A percentile compares a stretch with the other conserved stretches of the same genome.
Conservation (phyloP, 2,797 vertebrate species). For the Heteromormyrus szaboi region DNA sequence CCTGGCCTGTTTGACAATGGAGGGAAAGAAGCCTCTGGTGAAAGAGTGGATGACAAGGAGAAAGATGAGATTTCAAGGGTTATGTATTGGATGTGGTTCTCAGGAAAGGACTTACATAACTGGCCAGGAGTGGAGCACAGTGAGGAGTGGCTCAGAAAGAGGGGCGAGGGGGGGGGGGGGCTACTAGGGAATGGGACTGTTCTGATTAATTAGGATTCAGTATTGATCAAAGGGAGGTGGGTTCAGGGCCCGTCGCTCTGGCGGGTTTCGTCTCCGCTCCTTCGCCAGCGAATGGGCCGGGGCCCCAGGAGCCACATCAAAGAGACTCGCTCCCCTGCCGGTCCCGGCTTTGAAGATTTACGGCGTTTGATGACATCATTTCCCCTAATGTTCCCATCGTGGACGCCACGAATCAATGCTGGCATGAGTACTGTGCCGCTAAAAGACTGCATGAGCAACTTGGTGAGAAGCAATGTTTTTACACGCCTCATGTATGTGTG, state of each 20-base stretch:
- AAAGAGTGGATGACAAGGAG: neutral
- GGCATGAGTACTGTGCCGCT: slow-evolving; percentile 39
- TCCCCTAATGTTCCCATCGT: slow-evolving; percentile 42
- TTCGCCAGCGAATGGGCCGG: slow-evolving; percentile 47
- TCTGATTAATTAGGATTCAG: slow-evolving; percentile 57
- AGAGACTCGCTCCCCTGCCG: slow-evolving; percentile 42
- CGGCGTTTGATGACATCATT: slow-evolving; percentile 61
- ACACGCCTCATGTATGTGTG: neutral
- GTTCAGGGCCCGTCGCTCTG: slow-evolving; percentile 50
- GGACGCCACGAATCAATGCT: slow-evolving; percentile 45
- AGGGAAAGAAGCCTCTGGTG: neutral
- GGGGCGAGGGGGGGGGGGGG: slow-evolving; percentile 28
- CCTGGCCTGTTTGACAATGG: neutral
- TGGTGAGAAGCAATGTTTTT: neutral
- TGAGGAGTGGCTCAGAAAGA: slow-evolving; percentile 24
- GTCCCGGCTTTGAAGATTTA: slow-evolving; percentile 54
- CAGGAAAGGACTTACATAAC: neutral
- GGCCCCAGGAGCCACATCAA: slow-evolving; percentile 57
- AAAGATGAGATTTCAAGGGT: neutral
- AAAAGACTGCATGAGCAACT: neutral
- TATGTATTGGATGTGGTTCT: neutral
- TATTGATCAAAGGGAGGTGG: slow-evolving; percentile 60
- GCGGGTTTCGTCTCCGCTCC: slow-evolving; percentile 53
- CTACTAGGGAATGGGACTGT: slow-evolving; percentile 38
- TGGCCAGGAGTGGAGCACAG: slow-evolving; percentile 17